Conservation (phyloP, 2,888 invertebrate species). For the Pristionchus arcanus region DNA sequence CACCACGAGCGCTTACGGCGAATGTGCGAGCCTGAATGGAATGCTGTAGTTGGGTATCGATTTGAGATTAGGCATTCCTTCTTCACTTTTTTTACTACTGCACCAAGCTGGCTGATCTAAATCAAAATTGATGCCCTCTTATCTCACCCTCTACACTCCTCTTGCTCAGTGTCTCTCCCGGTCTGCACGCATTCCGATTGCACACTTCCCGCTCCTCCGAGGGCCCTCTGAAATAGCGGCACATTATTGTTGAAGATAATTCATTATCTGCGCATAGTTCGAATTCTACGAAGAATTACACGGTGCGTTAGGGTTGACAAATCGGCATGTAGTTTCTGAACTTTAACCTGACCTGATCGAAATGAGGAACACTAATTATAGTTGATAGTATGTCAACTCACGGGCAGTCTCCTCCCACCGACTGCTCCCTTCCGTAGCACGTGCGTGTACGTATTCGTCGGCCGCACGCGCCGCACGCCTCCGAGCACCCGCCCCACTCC, state of each 20-base stretch:
- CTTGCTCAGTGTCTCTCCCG: conserved; percentile 45
- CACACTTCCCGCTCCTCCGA: conserved; percentile 33
- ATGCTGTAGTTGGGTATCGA: neutral
- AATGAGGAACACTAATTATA: too few species aligned
- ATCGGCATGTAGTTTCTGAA: too few species aligned
- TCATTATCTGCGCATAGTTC: neutral
- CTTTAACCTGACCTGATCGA: too few species aligned
- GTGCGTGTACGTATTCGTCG: conserved; percentile 43
- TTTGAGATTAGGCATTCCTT: neutral
- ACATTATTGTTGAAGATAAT: neutral
- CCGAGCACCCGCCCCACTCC: conserved; percentile 53
- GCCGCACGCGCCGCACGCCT: conserved; percentile 56
- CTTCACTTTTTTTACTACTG: neutral
- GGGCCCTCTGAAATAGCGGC: neutral
- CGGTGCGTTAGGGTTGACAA: too few species aligned
- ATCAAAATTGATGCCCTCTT: neutral
- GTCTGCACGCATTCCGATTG: conserved; percentile 35
- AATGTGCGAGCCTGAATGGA: conserved; percentile 15
- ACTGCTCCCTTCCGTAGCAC: conserved; percentile 46
- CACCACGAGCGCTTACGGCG: conserved; percentile 54
- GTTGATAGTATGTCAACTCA: neutral
- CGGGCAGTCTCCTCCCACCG: neutral
- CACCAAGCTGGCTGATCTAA: neutral
- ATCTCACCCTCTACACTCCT: neutral
- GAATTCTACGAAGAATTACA: too few species aligned